Base-by-base conservation (phyloP, 37 sponge, comb jelly and placozoan species). In the Diacarnus erythraeanus region DNA sequence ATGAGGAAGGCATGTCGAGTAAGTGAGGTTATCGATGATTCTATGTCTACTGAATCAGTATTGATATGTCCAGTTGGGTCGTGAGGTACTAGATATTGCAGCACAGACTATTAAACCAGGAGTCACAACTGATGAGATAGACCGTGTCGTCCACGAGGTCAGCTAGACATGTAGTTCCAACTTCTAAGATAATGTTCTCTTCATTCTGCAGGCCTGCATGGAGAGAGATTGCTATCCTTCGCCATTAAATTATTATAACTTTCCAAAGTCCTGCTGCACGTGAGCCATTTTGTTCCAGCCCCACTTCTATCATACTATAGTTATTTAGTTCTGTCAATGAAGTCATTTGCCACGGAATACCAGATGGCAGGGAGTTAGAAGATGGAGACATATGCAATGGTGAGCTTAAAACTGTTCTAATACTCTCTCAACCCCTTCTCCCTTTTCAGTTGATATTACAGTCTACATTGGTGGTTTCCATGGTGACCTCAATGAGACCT, bases 341-440 rank as follows among this genome's bases (percentile, higher is more conserved):
- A 67, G 93, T 97, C 58, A 97, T 97, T 38, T 97, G 97, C 65
- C 97, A 97, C 38, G 97, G 97, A 15, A 97, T 97, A 27, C 97
- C 97, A 21, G 97, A 97, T 71, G 71, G 25, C 39, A 80, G 97
- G 39, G 89, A 91, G n/a, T 57, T 97, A 38, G 75, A 89, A 37
- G 86, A 97, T 64, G 97, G 97, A 42, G 97, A 97, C 75, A 94
- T 97, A 2, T 85, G 91, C 78, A 97, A 97, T 83, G 87, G 92
- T 89, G 56, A 34, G 38, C 9, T 6, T 27, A 23, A 15, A 12
- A 27, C 9, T 61, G n/a, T n/a, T n/a, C n/a, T n/a, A n/a, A n/a
- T n/a, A 25, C 37, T 15, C 69, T 38, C 18, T 68, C 38, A 37
- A 31, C 18, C 4, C 8, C 5, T 60, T 60, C 61, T 60, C 22